Percentiles rank a stretch among this genome's conserved stretches.
Evolutionary conservation across 1,140 invertebrate species (phyloP).

Genomic region (Parapsyche elsis): DNA sequence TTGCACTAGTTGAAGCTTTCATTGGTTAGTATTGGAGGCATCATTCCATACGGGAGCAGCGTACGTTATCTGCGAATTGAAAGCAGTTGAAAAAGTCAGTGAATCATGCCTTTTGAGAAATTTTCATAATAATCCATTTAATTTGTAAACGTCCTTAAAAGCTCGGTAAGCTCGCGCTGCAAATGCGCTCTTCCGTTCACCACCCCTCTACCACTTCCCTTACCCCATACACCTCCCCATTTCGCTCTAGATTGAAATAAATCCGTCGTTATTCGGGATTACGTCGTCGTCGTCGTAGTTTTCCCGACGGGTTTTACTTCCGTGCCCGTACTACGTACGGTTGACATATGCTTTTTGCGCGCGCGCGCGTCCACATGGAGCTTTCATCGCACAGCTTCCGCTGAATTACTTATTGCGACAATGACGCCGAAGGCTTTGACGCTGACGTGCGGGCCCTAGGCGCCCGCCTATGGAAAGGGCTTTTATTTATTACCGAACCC

Average conservation of each 20-base stretch:
- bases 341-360: conserved; percentile 11
- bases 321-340: background rate
- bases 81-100: too few species aligned
- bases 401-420: conserved; percentile 19
- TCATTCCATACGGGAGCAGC: too few species aligned
- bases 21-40: too few species aligned
- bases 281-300: conserved; percentile 13
- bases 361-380: background rate
- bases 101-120: background rate
- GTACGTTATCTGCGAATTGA: too few species aligned
- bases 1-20: too few species aligned
- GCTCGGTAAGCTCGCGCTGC: conserved; percentile 7
- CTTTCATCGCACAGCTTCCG: too few species aligned
- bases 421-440: conserved; percentile 3
- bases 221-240: background rate
- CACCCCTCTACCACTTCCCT: background rate
- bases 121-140: background rate
- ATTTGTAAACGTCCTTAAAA: conserved; percentile 6
- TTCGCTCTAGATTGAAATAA: conserved; percentile 14
- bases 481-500: too few species aligned
- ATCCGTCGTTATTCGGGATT: conserved; percentile 19
- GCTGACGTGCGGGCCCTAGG: background rate
- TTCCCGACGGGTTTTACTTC: background rate
- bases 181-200: conserved; percentile 6
- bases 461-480: too few species aligned